Percentiles rank a stretch among this genome's conserved stretches.
These are phyloP conservation scores for Larimichthys polyactis DNA, from an alignment of 2,113 vertebrate genomes.

Conservation along the genomic window DNA sequence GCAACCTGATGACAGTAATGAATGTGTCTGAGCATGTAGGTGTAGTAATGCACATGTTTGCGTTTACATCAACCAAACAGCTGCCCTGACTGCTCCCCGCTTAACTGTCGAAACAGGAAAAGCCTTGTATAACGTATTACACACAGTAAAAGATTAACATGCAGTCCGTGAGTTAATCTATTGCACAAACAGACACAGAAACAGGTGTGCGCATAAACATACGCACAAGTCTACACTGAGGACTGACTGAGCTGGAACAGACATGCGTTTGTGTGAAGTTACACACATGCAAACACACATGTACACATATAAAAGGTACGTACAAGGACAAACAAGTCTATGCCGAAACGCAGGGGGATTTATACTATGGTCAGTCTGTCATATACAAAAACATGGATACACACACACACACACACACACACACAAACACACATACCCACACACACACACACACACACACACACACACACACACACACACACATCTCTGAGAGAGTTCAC, in stretches of 20 bases:
- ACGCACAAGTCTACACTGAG: neutral
- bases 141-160: conserved; percentile 43
- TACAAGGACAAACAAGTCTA: conserved; percentile 32
- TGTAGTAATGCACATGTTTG: conserved; percentile 35
- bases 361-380: conserved; percentile 42
- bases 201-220: conserved; percentile 49
- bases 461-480: conserved; percentile 60
- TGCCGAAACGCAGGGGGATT: conserved; percentile 35
- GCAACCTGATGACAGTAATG: conserved; percentile 10
- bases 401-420: conserved; percentile 41
- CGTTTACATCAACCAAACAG: conserved; percentile 38
- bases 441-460: conserved; percentile 34
- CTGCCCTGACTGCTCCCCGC: conserved; percentile 36
- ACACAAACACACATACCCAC: too few relatives aligned
- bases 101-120: conserved; percentile 42
- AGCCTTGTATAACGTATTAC: conserved; percentile 39
- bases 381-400: conserved; percentile 52
- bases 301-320: conserved; percentile 32
- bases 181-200: conserved; percentile 44
- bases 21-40: conserved; percentile 21
- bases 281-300: conserved; percentile 11
- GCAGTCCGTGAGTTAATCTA: conserved; percentile 36
- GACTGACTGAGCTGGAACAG: conserved; percentile 26
- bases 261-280: neutral
- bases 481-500: conserved; percentile 65